Evolutionary conservation across 2,888 invertebrate genomes (phyloP), one percentile per base, ranked within the genome.

Genomic region (Taphrorychus bicolor): DNA sequence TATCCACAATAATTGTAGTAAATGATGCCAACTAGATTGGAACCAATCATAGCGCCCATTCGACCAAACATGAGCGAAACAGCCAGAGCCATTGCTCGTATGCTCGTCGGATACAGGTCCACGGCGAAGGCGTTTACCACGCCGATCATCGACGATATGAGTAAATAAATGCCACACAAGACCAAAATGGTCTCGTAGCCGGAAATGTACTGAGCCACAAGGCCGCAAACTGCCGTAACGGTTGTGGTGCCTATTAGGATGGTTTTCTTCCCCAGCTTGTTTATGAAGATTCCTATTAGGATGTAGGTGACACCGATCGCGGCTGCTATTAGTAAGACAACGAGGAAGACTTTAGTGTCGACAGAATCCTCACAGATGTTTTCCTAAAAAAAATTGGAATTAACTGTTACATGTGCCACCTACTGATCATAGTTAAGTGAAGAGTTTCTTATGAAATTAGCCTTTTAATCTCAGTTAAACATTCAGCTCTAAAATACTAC

Each of bases 221-320:
- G 64, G n/a, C 81, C 82, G 51, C 77, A 73, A n/a, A 73, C 63
- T 3, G 79, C 76, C 11, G 79, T 78, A 3, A 78, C 18, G 0
- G 71, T 52, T 11, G 80, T 68, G 21, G 80, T 64, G 21, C 71
- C 71, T 23, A 79, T 64, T 14, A 82, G 67, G 1, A 82, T 64
- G 18, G 74, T 79, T 76, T 87, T 87, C 77, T 89, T 89, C 19
- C 89, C 89, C 0, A 84, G 73, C 0, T 78, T 69, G 70, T 85
- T 84, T 17, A 88, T 82, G 3, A 82, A 59, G 22, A 74, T 65
- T 5, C 82, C 82, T 16, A 80, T 78, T 14, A 77, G 58, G 21
- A 82, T 73, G 69, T 82, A 83, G 4, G 78, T 73, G 2, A 76
- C 17, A 5, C 76, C 79, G 16, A 70, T 69, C 5, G 74, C 72